Percentiles rank a stretch among this genome's conserved stretches.
Conservation (phyloP, 1,140 invertebrate species). For the Drosophila orena region DNA sequence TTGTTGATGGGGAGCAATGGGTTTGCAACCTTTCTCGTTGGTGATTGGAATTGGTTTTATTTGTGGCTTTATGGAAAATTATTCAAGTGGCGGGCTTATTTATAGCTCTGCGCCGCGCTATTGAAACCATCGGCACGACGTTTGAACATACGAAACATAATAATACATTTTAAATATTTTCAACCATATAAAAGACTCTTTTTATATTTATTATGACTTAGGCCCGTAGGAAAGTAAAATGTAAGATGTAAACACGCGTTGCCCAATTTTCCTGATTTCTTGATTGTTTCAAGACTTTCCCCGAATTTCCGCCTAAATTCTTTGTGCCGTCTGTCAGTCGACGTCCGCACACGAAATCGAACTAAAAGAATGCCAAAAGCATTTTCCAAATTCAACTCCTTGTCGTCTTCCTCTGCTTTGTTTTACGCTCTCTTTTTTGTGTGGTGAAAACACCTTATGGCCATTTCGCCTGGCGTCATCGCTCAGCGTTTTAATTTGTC, state of each 20-base stretch:
- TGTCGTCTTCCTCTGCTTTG: too few species aligned
- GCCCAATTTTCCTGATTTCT: conserved; percentile 11
- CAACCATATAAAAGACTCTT: conserved; percentile 52
- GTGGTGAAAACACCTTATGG: conserved; percentile 42
- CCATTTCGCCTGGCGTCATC: conserved; percentile 59
- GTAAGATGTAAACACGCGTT: conserved; percentile 60
- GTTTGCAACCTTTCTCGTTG: conserved; percentile 27
- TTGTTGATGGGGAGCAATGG: conserved; percentile 37
- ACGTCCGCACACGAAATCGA: conserved; percentile 69
- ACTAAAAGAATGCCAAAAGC: conserved; percentile 74
- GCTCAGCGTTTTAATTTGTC: conserved; percentile 63
- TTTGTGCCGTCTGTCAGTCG: conserved; percentile 60
- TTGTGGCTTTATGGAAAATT: conserved; percentile 24
- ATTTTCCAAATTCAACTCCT: conserved; percentile 77
- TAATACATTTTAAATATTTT: neutral
- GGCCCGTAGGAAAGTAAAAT: conserved; percentile 29
- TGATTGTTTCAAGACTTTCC: neutral
- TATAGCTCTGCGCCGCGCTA: conserved; percentile 60
- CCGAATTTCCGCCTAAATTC: conserved; percentile 36
- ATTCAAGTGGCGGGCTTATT: conserved; percentile 33
- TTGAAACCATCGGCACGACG: conserved; percentile 47
- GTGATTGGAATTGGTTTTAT: conserved; percentile 19
- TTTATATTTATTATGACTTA: conserved; percentile 47
- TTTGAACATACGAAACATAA: conserved; percentile 44
- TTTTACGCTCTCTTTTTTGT: conserved; percentile 40